Base-by-base conservation (phyloP, 2,797 vertebrate species). In the Acanthurus tractus region DNA sequence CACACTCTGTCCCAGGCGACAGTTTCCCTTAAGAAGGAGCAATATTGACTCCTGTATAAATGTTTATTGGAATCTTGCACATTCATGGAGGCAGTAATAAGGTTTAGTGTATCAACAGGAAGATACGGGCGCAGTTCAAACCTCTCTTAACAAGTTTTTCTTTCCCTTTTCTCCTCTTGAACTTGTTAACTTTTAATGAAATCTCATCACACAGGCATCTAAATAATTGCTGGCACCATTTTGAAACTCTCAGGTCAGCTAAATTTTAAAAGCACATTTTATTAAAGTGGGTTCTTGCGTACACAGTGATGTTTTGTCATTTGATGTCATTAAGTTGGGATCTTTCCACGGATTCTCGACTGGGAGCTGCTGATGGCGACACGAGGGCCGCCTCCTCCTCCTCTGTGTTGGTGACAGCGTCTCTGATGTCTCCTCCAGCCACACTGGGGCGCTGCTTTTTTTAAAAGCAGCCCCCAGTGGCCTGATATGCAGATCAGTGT, bases 1-100 rank as follows among this genome's bases (percentile, higher is more conserved):
- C 88, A 89, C 69, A 69, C 76, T 84, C 82, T 57, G 81, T 85
- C 54, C 6, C 79, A 62, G 75, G 71, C 65, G 58, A 74, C 83
- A 36, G 72, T 77, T 86, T 83, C 53, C 79, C 48, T 66, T 50
- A 52, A 87, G 73, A 86, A 83, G 68, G 25, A 68, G 83, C 59
- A 72, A 77, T 81, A 88, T 84, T 18, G 45, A 63, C 78, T 71
- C 64, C 70, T 54, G 84, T 70, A 86, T 76, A 66, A 66, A 78
- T 82, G 75, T 70, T 77, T 78, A 78, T 78, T 86, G 65, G 67
- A 81, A 88, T 81, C 66, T 81, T 52, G 15, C 48, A 36, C 55
- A 69, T 84, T 79, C 82, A 55, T 72, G 79, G 66, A 50, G 68
- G 59, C n/a, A 52, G 65, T 81, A 86, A 83, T 50, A 57, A 74